These are phyloP conservation scores for Diadumene lineata DNA, from an alignment of 92 coral and sea anemone species.

Conservation along the genomic window DNA sequence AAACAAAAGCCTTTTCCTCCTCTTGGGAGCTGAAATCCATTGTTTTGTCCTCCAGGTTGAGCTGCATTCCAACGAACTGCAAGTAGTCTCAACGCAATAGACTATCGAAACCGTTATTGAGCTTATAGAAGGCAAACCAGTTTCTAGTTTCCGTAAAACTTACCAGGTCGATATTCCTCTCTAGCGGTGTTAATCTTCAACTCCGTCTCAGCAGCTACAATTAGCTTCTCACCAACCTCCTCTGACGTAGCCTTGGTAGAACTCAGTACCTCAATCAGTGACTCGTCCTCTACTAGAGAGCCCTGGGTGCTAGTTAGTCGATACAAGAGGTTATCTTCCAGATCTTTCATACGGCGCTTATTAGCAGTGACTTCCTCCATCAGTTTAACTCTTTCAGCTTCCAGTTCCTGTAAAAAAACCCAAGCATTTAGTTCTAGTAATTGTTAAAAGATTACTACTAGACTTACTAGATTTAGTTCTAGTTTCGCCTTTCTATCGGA, in stretches of 20 bases:
- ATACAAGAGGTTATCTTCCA: slow-evolving; percentile 91
- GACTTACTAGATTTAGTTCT: too few species aligned
- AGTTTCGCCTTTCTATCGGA: too few species aligned
- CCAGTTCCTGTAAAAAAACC: slow-evolving; percentile 73
- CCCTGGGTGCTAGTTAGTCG: slow-evolving; percentile 99
- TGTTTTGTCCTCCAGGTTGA: too few species aligned
- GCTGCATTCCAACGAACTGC: too few species aligned
- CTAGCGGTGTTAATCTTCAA: slow-evolving; percentile 94
- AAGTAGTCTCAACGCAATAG: too few species aligned
- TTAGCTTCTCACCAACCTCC: slow-evolving; percentile 94
- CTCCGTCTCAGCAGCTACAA: slow-evolving; percentile 99
- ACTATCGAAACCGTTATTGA: not conserved
- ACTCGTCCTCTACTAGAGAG: slow-evolving; percentile 98
- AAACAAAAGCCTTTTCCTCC: too few species aligned
- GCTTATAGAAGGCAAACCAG: not conserved
- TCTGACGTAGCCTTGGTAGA: slow-evolving; percentile 91
- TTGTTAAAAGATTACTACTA: too few species aligned
- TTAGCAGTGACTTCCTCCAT: slow-evolving; percentile 99
- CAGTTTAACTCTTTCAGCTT: slow-evolving; percentile 93
- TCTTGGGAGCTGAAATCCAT: too few species aligned
- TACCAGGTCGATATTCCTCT: slow-evolving; percentile 97
- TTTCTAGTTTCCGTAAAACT: not conserved
- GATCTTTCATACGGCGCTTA: slow-evolving; percentile 96
- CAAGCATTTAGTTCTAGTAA: too few species aligned
- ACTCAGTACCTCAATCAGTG: slow-evolving; percentile 93